Evolutionary conservation across 1,140 invertebrate genomes (phyloP).

Genomic region (Hetaerina americana): DNA sequence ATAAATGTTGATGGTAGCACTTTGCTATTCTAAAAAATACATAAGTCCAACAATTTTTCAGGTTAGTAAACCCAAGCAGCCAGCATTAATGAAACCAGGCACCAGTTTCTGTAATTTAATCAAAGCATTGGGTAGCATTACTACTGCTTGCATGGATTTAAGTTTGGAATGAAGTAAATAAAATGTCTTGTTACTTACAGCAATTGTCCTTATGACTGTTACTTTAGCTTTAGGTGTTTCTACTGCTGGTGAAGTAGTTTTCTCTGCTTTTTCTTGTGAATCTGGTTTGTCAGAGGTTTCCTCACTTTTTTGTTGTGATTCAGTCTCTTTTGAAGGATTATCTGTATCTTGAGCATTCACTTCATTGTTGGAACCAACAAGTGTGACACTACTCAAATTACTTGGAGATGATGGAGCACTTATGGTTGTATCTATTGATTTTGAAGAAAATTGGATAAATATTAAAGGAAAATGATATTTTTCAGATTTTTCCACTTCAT

Average conservation of each 20-base stretch:
- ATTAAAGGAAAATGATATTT: no score
- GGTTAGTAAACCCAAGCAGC: no score
- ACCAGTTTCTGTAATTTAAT: no score
- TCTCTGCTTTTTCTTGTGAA: neutral
- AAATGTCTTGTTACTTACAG: neutral
- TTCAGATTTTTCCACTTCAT: no score
- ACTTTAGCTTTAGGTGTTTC: conserved; percentile 2
- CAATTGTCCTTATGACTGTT: neutral
- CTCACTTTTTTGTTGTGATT: neutral
- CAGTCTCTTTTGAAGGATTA: neutral
- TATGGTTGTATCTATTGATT: conserved; percentile 21
- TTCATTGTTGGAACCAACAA: conserved; percentile 41
- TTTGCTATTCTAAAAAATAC: no score
- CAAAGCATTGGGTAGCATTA: no score
- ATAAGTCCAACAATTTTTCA: no score
- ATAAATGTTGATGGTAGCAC: no score
- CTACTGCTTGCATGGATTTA: no score
- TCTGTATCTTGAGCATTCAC: conserved; percentile 1
- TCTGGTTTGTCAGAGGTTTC: neutral
- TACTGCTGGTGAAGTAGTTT: neutral
- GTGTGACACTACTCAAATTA: conserved; percentile 53
- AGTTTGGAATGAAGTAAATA: no score
- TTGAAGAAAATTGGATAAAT: no score
- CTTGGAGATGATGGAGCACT: conserved; percentile 55
- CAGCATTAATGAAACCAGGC: no score